Conservation (phyloP, 2,888 invertebrate species). For the Drosophila leonis region DNA sequence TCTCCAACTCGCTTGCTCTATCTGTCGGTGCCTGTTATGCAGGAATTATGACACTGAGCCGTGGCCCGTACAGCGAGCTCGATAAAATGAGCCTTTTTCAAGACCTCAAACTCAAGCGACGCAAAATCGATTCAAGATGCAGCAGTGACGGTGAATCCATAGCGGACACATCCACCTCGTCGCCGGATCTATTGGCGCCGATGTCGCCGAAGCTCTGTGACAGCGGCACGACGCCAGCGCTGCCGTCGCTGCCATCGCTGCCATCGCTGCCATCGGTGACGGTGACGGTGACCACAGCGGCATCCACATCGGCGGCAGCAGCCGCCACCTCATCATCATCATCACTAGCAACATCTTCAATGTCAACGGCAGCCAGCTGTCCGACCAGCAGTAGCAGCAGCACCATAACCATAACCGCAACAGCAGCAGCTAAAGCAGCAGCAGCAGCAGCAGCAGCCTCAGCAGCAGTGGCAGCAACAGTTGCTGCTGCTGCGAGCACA, state of each 20-base stretch:
- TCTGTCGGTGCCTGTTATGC: not conserved
- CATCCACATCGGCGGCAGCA: slow-evolving; percentile 56
- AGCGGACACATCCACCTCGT: slow-evolving; percentile 96
- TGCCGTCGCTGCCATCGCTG: slow-evolving; percentile 70
- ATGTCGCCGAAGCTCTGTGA: slow-evolving; percentile 92
- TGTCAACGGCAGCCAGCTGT: slow-evolving; percentile 29
- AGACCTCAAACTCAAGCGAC: slow-evolving; percentile 98
- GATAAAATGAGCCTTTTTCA: slow-evolving; percentile 99
- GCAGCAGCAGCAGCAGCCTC: slow-evolving; percentile 28
- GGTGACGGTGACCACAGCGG: slow-evolving; percentile 47
- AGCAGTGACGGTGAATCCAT: slow-evolving; percentile 98
- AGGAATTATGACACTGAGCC: slow-evolving; percentile 99
- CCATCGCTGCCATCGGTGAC: slow-evolving; percentile 48
- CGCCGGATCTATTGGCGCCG: slow-evolving; percentile 94
- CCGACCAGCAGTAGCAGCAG: slow-evolving; percentile 26
- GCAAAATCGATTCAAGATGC: slow-evolving; percentile 98
- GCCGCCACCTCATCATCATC: slow-evolving; percentile 44
- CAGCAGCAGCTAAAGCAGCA: slow-evolving; percentile 41
- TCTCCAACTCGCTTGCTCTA: not conserved
- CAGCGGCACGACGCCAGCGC: slow-evolving; percentile 76
- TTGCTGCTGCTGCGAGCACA: slow-evolving; percentile 24
- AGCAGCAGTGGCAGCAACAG: slow-evolving; percentile 23
- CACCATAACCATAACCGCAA: slow-evolving; percentile 56
- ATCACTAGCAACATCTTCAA: no score
- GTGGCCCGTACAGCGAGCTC: slow-evolving; percentile 97